Conservation (phyloP, 2,113 vertebrate species). For the Hydropotes inermis region DNA sequence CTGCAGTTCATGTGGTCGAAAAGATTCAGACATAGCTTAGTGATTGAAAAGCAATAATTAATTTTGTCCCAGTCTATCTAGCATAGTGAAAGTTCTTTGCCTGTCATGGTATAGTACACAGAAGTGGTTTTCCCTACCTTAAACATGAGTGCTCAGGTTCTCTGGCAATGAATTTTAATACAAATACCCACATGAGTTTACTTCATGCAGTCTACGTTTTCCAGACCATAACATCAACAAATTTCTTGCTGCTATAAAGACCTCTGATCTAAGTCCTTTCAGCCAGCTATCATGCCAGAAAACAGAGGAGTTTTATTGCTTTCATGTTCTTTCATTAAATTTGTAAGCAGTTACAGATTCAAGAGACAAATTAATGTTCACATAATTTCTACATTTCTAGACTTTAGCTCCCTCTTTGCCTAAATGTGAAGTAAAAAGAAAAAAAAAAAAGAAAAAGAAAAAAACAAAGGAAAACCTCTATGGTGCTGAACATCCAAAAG, state of each 20-base stretch:
- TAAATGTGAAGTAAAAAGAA: conserved; percentile 85
- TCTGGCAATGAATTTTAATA: conserved; percentile 88
- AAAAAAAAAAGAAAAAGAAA: rapidly evolving
- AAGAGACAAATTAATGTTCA: conserved; percentile 88
- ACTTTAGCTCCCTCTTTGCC: conserved; percentile 91
- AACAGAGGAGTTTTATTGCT: conserved; percentile 83
- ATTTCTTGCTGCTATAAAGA: conserved; percentile 86
- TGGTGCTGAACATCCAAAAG: conserved; percentile 91
- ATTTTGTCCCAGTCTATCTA: conserved; percentile 92
- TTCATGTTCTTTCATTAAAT: conserved; percentile 85
- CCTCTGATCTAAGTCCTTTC: conserved; percentile 90
- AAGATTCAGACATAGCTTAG: neutral
- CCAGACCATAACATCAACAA: conserved; percentile 81
- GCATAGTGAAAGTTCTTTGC: conserved; percentile 91
- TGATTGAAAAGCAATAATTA: conserved; percentile 71
- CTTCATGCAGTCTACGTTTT: conserved; percentile 92
- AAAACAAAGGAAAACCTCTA: conserved; percentile 79
- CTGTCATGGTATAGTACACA: conserved; percentile 88
- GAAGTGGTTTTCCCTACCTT: conserved; percentile 89
- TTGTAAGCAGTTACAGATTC: conserved; percentile 90
- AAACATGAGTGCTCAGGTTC: conserved; percentile 90
- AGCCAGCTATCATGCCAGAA: conserved; percentile 86
- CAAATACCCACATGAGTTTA: conserved; percentile 89
- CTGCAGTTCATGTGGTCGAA: neutral
- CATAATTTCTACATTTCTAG: conserved; percentile 89